A percentile compares a stretch with the other conserved stretches of the same genome.
Evolutionary conservation across 92 coral and sea anemone genomes (phyloP).

Genomic region (Muricea muricata): DNA sequence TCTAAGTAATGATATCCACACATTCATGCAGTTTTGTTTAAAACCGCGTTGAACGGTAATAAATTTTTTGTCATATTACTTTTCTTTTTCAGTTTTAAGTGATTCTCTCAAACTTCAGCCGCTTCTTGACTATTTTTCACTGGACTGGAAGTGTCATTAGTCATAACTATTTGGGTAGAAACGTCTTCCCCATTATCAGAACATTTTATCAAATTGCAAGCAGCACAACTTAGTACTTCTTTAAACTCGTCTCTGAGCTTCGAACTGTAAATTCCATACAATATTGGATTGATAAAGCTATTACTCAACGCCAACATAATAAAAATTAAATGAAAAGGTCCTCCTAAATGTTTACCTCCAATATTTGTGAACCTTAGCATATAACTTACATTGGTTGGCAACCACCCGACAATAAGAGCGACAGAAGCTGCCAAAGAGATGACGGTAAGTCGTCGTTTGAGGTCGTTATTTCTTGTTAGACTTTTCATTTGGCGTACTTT

Average conservation of each 20-base stretch:
- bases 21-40: too few species aligned
- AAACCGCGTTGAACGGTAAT: too few species aligned
- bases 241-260: slow-evolving; percentile 9
- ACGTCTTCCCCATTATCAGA: neutral
- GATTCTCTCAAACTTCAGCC: too few species aligned
- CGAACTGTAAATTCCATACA: slow-evolving; percentile 14
- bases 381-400: neutral
- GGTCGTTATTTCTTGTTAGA: too few species aligned
- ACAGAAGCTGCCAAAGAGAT: neutral
- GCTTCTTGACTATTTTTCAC: too few species aligned
- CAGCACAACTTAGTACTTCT: neutral
- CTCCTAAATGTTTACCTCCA: neutral
- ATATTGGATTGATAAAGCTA: neutral
- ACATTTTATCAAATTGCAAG: neutral
- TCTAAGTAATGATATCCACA: too few species aligned
- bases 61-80: too few species aligned
- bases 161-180: too few species aligned
- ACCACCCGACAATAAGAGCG: slow-evolving; percentile 14
- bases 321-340: neutral
- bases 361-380: too few species aligned
- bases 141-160: too few species aligned
- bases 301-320: neutral
- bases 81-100: too few species aligned
- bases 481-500: neutral
- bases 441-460: slow-evolving; percentile 10